Conservation (phyloP, 2,888 invertebrate species). For the Volucella zonaria region DNA sequence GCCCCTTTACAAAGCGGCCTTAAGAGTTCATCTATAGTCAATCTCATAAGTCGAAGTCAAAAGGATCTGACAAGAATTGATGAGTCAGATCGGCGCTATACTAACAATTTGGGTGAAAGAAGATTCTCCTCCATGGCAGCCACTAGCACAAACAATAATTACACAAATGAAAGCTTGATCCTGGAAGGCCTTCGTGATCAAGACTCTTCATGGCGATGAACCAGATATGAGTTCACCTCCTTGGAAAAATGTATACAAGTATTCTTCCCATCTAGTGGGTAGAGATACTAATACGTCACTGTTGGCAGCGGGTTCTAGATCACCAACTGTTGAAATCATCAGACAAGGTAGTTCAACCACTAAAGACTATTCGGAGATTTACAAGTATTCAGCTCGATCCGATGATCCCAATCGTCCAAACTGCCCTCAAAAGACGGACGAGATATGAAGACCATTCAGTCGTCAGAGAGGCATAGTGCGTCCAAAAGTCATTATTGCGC, state of each 20-base stretch:
- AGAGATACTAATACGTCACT: slow-evolving; percentile 77
- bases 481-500: slow-evolving; percentile 85
- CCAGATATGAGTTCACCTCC: slow-evolving; percentile 49
- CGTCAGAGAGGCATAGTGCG: slow-evolving; percentile 88
- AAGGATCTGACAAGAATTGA: slow-evolving; percentile 88
- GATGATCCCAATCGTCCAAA: slow-evolving; percentile 87
- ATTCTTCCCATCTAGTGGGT: slow-evolving; percentile 43
- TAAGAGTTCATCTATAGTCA: slow-evolving; percentile 93
- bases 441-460: slow-evolving; percentile 87
- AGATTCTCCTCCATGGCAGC: slow-evolving; percentile 61
- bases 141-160: slow-evolving; percentile 36
- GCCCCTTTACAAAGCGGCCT: slow-evolving; percentile 81
- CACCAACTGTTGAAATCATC: slow-evolving; percentile 82
- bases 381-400: slow-evolving; percentile 87
- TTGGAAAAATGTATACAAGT: slow-evolving; percentile 60
- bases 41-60: slow-evolving; percentile 92
- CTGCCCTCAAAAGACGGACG: slow-evolving; percentile 87
- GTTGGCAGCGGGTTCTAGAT: slow-evolving; percentile 79
- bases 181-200: slow-evolving; percentile 87
- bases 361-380: slow-evolving; percentile 89
- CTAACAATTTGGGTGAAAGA: slow-evolving; percentile 70
- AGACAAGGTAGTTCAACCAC: slow-evolving; percentile 87
- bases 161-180: slow-evolving; percentile 82
- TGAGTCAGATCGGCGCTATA: slow-evolving; percentile 77
- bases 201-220: slow-evolving; percentile 87